Evolutionary conservation across 2,888 invertebrate species (phyloP), one percentile per base, ranked within the genome.

Genomic region (Hydraecia micacea): DNA sequence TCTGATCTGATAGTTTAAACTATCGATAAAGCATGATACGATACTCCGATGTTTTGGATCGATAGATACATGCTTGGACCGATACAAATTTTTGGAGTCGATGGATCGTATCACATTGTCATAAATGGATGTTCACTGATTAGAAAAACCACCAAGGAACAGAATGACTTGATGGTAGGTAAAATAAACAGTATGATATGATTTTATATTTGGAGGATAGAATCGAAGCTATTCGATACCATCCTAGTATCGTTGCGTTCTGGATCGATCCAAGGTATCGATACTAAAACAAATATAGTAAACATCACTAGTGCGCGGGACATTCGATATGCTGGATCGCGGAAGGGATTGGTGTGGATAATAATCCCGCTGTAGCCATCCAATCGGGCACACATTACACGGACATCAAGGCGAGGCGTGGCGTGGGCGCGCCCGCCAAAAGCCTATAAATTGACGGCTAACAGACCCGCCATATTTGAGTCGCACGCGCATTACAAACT

Each of bases 371-470:
- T 87, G 83, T 78, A 79, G 84, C 80, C 71, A 86, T 86, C 83
- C 85, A 88, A 89, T 88, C 86, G 80, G 83, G 87, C 87, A 85
- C 88, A 86, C 84, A 88, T 89, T 90, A 88, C 88, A 89, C 85
- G 90, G 89, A 65, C 75, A 86, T 89, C 89, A 89, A 83, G 77
- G 60, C 78, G 71, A 76, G 76, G 77, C 74, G 69, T 70, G 32
- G 85, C 87, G 90, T 90, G 87, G 91, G 90, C 84, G 87, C 77
- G 58, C 77, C 83, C 84, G 88, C 86, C 86, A 86, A 91, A 91
- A 89, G 84, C 86, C 85, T 89, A 89, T 90, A 92, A 90, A 91
- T 91, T 90, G 88, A 88, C 86, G 85, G 85, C 79, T 85, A 88
- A 88, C 85, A 85, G 88, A 77, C 75, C 67, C 82, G 75, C 85